Conservation (phyloP, 2,113 vertebrate genomes). For the Phocoena phocoena region DNA sequence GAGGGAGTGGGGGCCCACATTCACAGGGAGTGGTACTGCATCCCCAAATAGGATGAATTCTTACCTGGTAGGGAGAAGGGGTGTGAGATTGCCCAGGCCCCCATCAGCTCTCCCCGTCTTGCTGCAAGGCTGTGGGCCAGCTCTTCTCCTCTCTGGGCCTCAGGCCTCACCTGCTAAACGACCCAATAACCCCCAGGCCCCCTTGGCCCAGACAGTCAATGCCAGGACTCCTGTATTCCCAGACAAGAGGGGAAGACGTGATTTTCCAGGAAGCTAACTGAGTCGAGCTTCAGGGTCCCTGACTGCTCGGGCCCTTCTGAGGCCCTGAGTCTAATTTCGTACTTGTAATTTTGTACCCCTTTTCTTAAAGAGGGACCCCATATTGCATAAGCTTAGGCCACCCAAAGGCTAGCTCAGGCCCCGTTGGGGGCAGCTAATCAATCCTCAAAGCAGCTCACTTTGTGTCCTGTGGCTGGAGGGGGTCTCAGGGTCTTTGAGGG, state of each 20-base stretch:
- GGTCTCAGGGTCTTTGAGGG: not conserved
- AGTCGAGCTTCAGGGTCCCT: not conserved
- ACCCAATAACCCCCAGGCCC: not conserved
- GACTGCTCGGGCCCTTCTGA: not conserved
- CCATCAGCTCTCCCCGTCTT: rapidly evolving
- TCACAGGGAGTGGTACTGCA: no score
- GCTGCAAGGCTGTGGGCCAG: not conserved
- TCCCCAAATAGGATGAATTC: not conserved
- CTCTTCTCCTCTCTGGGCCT: not conserved
- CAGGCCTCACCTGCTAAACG: not conserved
- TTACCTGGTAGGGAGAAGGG: no score
- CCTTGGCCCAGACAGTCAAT: not conserved
- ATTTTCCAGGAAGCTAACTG: not conserved
- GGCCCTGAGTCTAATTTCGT: not conserved
- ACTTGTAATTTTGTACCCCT: slow-evolving; percentile 12
- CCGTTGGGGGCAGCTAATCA: not conserved
- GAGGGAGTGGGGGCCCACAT: not conserved
- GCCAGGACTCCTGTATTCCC: not conserved
- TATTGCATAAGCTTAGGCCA: not conserved
- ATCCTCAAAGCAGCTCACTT: not conserved
- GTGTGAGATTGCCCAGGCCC: not conserved
- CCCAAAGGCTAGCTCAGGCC: not conserved
- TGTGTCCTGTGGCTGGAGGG: not conserved
- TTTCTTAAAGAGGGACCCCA: not conserved
- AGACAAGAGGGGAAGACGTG: rapidly evolving